Evolutionary conservation across 2,888 invertebrate genomes (phyloP), one percentile per base, ranked within the genome.

Genomic region (Yponomeuta cagnagella): DNA sequence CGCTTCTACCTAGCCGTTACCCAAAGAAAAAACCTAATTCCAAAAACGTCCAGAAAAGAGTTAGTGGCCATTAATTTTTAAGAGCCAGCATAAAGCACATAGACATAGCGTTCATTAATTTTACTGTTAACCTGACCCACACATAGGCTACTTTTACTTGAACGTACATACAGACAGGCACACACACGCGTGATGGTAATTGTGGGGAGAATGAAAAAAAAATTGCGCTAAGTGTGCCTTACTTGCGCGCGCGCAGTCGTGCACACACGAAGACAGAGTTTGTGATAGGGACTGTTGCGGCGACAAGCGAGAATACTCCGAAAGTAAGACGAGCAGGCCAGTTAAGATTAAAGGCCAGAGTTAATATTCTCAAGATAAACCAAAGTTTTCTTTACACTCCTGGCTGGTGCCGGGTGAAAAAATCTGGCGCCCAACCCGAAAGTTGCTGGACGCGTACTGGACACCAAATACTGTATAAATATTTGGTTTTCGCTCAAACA

Each of bases 151-250:
- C 48, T 43, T 48, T 70, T 63, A 15, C 48, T 15, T n/a, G 12
- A 23, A 48, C n/a, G 43, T 33, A 58, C 74, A 74, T 74, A 74
- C 73, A 75, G 73, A 75, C 72, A 75, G 33, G 73, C 69, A 77
- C 73, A 76, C 75, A 80, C 81, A 83, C 77, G 81, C 72, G 74
- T 72, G 72, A 67, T n/a, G 71, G 85, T 90, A 90, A 90, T 90
- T 89, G 90, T 85, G 82, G 87, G 85, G 86, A 87, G 87, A 86
- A 88, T 83, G 86, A 88, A 84, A 87, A 90, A 91, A 89, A 91
- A 90, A 87, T 81, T 84, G 87, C 85, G 83, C 82, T 85, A 89
- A 90, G 90, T 90, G 91, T 90, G 91, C 86, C 87, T 90, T 91
- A 91, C 90, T 88, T 89, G 90, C 79, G 80, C 81, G 85, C 79